phyloP scores from a whole-genome alignment of 2,888 invertebrate species.

The Drosophila aldrichi region DNA sequence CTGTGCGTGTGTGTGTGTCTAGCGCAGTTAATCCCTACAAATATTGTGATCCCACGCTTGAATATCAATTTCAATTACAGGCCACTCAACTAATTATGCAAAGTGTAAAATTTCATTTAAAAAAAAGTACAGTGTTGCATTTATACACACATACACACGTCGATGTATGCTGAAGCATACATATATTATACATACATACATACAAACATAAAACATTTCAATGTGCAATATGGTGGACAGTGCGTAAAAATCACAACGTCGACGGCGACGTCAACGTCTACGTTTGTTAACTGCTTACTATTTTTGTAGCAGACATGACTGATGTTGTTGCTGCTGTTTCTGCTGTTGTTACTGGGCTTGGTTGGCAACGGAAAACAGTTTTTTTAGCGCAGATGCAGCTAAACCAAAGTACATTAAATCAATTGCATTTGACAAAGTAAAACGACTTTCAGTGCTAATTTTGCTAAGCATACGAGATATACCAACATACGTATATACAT shows the following conservation, averaged over 20 bases:
- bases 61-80: constrained; percentile 45
- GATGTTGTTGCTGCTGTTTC: constrained; percentile 23
- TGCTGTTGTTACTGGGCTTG: constrained; percentile 31
- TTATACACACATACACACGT: constrained; percentile 33
- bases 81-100: constrained; percentile 42
- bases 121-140: constrained; percentile 78
- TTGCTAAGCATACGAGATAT: constrained; percentile 47
- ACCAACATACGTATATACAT: constrained; percentile 35
- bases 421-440: constrained; percentile 51
- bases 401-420: constrained; percentile 29
- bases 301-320: constrained; percentile 23
- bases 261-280: constrained; percentile 32
- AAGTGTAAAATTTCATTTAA: constrained; percentile 37
- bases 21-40: constrained; percentile 56
- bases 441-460: constrained; percentile 52
- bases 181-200: constrained; percentile 31
- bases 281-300: constrained; percentile 39
- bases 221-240: constrained; percentile 77
- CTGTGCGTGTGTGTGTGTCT: constrained; percentile 39
- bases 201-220: constrained; percentile 53
- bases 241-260: constrained; percentile 69
- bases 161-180: constrained; percentile 24
- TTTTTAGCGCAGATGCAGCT: constrained; percentile 40
- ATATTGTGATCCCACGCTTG: constrained; percentile 61
- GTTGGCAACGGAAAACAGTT: constrained; percentile 43